These are phyloP conservation scores for Andricus curvator DNA, from an alignment of 2,888 invertebrate species.

Conservation along the genomic window DNA sequence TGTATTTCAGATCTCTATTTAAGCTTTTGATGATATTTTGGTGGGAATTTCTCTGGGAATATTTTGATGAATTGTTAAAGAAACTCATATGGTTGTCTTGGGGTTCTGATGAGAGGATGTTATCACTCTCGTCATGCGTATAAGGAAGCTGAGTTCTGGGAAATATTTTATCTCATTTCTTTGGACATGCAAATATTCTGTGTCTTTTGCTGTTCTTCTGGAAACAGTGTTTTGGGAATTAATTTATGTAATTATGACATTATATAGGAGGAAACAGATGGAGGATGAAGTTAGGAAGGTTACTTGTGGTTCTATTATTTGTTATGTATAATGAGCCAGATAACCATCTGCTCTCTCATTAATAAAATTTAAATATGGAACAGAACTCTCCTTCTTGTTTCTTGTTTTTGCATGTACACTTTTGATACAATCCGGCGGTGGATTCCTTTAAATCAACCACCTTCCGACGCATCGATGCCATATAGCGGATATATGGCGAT, in stretches of 20 bases:
- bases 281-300: no score
- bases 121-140: slow-evolving; percentile 7
- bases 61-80: neutral
- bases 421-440: neutral
- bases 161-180: neutral
- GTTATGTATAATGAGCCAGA: no score
- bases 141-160: neutral
- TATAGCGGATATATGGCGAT: slow-evolving; percentile 44
- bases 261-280: no score
- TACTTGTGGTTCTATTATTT: no score
- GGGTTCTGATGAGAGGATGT: slow-evolving; percentile 7
- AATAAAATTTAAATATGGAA: no score
- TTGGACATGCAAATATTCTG: neutral
- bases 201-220: neutral
- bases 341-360: no score
- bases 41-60: slow-evolving; percentile 1
- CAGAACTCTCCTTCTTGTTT: neutral
- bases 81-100: neutral
- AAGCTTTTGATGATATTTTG: neutral
- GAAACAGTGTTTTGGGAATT: neutral
- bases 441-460: slow-evolving; percentile 47
- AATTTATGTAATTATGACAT: no score
- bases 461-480: slow-evolving; percentile 51
- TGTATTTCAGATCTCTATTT: slow-evolving; percentile 1
- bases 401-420: neutral